Base-by-base conservation (phyloP, 1,140 invertebrate genomes). In the Papilio aristodemus region DNA sequence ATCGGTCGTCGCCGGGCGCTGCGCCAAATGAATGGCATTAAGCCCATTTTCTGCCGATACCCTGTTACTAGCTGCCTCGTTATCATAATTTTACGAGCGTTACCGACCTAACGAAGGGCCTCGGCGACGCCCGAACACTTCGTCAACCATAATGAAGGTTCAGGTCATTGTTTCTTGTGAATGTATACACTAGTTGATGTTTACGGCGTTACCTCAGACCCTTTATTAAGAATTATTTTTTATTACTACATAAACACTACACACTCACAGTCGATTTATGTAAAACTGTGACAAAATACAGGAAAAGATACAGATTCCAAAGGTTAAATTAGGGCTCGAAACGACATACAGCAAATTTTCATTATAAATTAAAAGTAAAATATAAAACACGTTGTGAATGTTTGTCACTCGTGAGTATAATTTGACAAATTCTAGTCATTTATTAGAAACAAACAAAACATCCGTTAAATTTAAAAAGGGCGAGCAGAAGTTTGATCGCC, bases 401-500 rank as follows among this genome's bases (percentile, higher is more conserved):
- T 54, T 22, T 54, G 3, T 27, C 38, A 58, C 32, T 41, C 39
- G 57, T 60, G 19, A 59, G 50, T 68, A 60, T 50, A 68, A 57
- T 43, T 43, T 68, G 27, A 57, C 67, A 39, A 36, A 27, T 22
- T 37, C 54, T 68, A 25, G 36, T 68, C 57, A 43, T 37, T 58
- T 41, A 17, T 68, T 68, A 58, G 27, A 46, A 57, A 54, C 32
- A 68, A 22, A 54, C 46, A 54, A 54, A 54, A 54, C 46, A 54
- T 54, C 19, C 19, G 19, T 22, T 22, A 25, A 54, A 54, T 54
- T 22, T 25, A 54, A 54, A 62, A 70, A 72, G 54, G 67, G 64
- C 43, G 37, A 10, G 66, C 71, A 71, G 68, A 76, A 68, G 50
- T 74, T 60, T 4, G 13, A 54, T 17, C 22, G 67, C 50, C 25